Base-by-base conservation (phyloP, 2,797 vertebrate genomes). In the Acanthopagrus latus region DNA sequence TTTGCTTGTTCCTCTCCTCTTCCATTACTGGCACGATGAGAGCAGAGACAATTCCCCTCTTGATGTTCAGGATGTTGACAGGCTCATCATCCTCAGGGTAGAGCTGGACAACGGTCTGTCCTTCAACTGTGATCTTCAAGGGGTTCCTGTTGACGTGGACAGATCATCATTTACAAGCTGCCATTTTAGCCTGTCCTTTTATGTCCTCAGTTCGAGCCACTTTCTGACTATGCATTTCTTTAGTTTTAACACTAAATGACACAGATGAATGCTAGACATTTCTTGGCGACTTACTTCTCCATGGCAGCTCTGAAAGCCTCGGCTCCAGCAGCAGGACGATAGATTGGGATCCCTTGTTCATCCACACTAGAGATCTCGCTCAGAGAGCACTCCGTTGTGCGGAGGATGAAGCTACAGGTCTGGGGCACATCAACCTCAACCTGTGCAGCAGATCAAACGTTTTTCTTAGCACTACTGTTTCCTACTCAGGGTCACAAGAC, bases 391-490 rank as follows among this genome's bases (percentile, higher is more conserved):
- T 97, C 96, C 74, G 88, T 95, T 8, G 96, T 95, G 86, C 74
- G 96, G 77, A 99, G 87, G 88, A 95, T 78, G 91, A 98, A 97
- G 75, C 90, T 94, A 60, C 98, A 99, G 41, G 94, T 89, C 78
- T 97, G 97, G 60, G 97, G 97, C 41, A 99, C 98, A 56, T 99
- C 97, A 44, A 99, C 89, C 80, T 97, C 96, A 16, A 97, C 96
- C 98, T 99, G 69, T n/a, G 21, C 7, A 62, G 43, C 27, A 77
- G 41, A 90, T 59, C 8, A 64, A 70, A 77, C 1, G 58, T 21
- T 10, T 52, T 25, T 60, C 52, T 41, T 78, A 80, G 38, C 2
- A 44, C 66, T 27, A n/a, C 54, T 65, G n/a, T 57, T 67, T 63
- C 23, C 4, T 10, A 9, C 25, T 68, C 4, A 33, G n/a, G 5